Base-by-base conservation (phyloP, 2,888 invertebrate species). In the Himalopsyche tibetana region DNA sequence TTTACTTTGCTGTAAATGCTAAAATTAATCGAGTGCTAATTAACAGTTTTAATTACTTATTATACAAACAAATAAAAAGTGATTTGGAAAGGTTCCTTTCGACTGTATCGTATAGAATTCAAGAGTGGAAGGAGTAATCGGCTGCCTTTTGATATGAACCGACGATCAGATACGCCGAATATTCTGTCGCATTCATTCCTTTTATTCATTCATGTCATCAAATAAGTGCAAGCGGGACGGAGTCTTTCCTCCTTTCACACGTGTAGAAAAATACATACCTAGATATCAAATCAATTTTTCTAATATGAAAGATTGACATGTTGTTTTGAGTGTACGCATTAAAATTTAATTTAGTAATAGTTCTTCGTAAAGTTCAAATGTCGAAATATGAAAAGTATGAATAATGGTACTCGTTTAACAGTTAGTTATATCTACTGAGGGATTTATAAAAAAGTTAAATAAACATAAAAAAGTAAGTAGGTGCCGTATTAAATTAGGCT, bases 121-220 rank as follows among this genome's bases (percentile, higher is more conserved):
- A 12, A 28, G 42, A 12, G 81, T 36, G 28, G 81, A 45, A n/a
- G 55, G 36, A 42, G 81, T 56, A 84, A 80, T 80, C 80, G 56
- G 12, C 84, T 38, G 80, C 28, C 81, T 38, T 81, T 81, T 84
- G 81, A 84, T 74, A 45, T 83, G 19, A n/a, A 79, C 83, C 69
- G 83, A 28, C 83, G 83, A 42, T 42, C 63, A 15, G 38, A 74
- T 74, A 5, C 12, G 36, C 12, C 38, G 36, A 74, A 38, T 36
- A 74, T 36, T 74, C 74, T 36, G 19, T 4, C 74, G 74, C 74
- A 15, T 28, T 36, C 38, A 11, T 36, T 19, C 12, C 74, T 74
- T 74, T 74, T 38, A 74, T 36, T 74, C 74, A 19, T 38, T 12
- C 38, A 38, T 36, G 38, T 12, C 15, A 15, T 74, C 38, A 5